Evolutionary conservation across 92 coral and sea anemone species (phyloP).

Genomic region (Porites cylindrica): DNA sequence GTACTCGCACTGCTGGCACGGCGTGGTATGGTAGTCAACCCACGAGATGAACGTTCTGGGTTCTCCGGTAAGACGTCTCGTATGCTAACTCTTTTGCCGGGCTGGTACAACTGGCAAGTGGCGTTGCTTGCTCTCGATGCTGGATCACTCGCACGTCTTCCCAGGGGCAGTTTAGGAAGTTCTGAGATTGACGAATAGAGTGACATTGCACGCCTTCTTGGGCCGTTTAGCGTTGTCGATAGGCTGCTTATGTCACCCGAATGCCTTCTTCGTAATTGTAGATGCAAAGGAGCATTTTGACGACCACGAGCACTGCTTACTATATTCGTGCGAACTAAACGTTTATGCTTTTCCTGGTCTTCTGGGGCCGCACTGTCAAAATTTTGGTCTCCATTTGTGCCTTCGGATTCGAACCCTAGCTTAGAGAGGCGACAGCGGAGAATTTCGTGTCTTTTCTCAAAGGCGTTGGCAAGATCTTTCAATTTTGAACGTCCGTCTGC

Average conservation of each 20-base stretch:
- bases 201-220: neutral
- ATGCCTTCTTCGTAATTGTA: neutral
- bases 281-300: neutral
- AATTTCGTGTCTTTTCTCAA: neutral
- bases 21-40: neutral
- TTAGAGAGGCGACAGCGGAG: neutral
- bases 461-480: neutral
- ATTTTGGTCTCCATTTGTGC: neutral
- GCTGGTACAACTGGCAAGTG: neutral
- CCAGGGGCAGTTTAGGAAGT: slow-evolving; percentile 23
- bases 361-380: neutral
- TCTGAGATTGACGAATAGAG: neutral
- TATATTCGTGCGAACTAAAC: neutral
- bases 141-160: neutral
- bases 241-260: neutral
- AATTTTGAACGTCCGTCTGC: neutral
- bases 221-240: neutral
- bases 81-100: neutral
- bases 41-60: neutral
- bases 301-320: neutral
- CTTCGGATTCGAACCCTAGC: neutral
- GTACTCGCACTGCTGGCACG: no score
- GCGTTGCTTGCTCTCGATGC: neutral
- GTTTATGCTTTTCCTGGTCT: neutral
- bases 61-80: neutral